Evolutionary conservation across 2,888 invertebrate genomes (phyloP).

Genomic region (Drosophila neotestacea): DNA sequence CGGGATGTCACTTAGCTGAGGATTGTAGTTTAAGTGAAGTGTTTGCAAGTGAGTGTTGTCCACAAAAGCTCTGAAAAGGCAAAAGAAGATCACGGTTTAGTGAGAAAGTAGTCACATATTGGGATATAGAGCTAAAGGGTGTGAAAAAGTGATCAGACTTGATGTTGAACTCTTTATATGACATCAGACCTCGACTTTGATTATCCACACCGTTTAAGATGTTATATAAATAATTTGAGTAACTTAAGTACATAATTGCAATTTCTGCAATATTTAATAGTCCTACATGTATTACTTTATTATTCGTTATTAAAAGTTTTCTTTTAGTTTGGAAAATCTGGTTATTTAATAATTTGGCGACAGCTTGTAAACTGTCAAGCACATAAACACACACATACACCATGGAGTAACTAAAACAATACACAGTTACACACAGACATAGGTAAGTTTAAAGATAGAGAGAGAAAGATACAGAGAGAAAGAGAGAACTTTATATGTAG

Average conservation of each 20-base stretch:
- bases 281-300: too few relatives aligned
- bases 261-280: too few relatives aligned
- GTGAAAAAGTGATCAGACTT: not conserved
- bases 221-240: too few relatives aligned
- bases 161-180: too few relatives aligned
- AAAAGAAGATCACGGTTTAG: not conserved
- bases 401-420: not conserved
- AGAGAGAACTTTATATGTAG: slow-evolving; percentile 2
- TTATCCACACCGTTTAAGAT: too few relatives aligned
- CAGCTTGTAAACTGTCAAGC: slow-evolving; percentile 23
- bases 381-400: slow-evolving; percentile 12
- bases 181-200: too few relatives aligned
- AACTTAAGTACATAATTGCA: too few relatives aligned
- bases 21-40: slow-evolving; percentile 92
- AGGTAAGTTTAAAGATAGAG: not conserved
- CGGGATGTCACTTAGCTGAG: slow-evolving; percentile 90
- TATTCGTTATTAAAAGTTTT: not conserved
- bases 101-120: not conserved
- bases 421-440: not conserved
- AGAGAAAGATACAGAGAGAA: not conserved
- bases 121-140: not conserved
- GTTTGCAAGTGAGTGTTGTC: slow-evolving; percentile 93
- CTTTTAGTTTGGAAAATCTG: not conserved
- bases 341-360: slow-evolving; percentile 19
- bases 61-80: slow-evolving; percentile 89